Evolutionary conservation across 2,113 vertebrate genomes (phyloP), one percentile per base, ranked within the genome.

Genomic region (Trochalopteron elliotii): DNA sequence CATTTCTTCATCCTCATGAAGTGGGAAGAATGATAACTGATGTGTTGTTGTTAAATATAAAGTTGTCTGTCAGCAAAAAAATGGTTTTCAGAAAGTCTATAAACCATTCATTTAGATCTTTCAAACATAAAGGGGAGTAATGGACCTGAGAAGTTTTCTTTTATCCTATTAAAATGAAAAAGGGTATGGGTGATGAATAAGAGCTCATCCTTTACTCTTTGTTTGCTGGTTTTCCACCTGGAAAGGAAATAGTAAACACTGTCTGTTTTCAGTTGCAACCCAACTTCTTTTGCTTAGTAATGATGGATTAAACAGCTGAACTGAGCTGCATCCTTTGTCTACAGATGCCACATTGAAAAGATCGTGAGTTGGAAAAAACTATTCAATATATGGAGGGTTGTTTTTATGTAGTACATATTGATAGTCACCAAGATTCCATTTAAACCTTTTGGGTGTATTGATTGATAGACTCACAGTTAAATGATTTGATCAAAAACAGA

Each of bases 121-220:
- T 78, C 45, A 94, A 76, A 92, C 30, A 12, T 76, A 83, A 95
- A 59, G 53, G 53, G 21, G 28, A 70, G 79, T 79, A 87, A 42
- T 42, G 84, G 79, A 86, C 94, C 57, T 94, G 67, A 92, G 56
- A 93, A 72, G 67, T 76, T 87, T 39, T 27, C 55, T 72, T 63
- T 91, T 78, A 78, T 63, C 37, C 42, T 96, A 30, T 93, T 93
- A 86, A 92, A 97, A 89, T 90, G 45, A 92, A 96, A 92, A 77
- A 80, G 24, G 11, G 42, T 88, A 5, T 78, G 31, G 59, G 28
- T 69, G 53, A 87, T 60, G 25, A 92, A 8, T 84, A 69, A 56
- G 60, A 93, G 35, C 35, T 93, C 25, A 45, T 94, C 14, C 75
- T 94, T 78, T 56, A 76, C 11, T 30, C 42, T 91, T 91, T 68